Evolutionary conservation across 92 coral and sea anemone genomes (phyloP).

Genomic region (Actinernus sp.): DNA sequence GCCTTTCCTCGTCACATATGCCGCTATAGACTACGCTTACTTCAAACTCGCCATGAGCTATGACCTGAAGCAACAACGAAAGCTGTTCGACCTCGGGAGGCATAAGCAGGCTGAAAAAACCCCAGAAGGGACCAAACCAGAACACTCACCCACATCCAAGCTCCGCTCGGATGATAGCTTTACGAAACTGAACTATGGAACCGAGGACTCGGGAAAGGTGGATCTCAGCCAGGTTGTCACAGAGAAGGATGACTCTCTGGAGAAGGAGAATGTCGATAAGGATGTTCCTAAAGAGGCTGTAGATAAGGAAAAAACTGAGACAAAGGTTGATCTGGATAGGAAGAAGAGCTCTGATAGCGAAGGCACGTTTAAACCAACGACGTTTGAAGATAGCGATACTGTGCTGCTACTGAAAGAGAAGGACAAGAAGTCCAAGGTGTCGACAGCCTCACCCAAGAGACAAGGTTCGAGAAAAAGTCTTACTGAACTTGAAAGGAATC

Average conservation of each 20-base stretch:
- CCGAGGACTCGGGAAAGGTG: slow-evolving; percentile 49
- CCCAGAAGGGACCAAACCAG: slow-evolving; percentile 59
- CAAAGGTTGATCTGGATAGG: slow-evolving; percentile 16
- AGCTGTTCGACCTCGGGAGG: slow-evolving; percentile 34
- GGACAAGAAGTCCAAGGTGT: neutral
- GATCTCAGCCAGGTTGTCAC: slow-evolving; percentile 42
- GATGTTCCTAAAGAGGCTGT: no score
- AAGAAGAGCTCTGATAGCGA: slow-evolving; percentile 28
- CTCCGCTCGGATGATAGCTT: slow-evolving; percentile 60
- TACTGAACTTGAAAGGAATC: no score
- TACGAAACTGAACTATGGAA: slow-evolving; percentile 83
- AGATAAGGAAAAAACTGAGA: slow-evolving; percentile 31
- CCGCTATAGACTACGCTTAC: slow-evolving; percentile 96
- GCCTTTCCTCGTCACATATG: slow-evolving; percentile 98
- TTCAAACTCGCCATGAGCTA: slow-evolving; percentile 98
- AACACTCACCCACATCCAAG: slow-evolving; percentile 13
- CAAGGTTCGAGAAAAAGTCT: slow-evolving; percentile 53
- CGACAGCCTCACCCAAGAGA: slow-evolving; percentile 18
- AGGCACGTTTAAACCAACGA: slow-evolving; percentile 35
- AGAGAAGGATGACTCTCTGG: slow-evolving; percentile 90
- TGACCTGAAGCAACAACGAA: slow-evolving; percentile 83
- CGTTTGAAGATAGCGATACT: slow-evolving; percentile 33
- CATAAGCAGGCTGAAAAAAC: slow-evolving; percentile 31
- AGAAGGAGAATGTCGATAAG: slow-evolving; percentile 59
- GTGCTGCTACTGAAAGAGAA: slow-evolving; percentile 6